Evolutionary conservation across 2,797 vertebrate species (phyloP).

Genomic region (Gallirallus australis): DNA sequence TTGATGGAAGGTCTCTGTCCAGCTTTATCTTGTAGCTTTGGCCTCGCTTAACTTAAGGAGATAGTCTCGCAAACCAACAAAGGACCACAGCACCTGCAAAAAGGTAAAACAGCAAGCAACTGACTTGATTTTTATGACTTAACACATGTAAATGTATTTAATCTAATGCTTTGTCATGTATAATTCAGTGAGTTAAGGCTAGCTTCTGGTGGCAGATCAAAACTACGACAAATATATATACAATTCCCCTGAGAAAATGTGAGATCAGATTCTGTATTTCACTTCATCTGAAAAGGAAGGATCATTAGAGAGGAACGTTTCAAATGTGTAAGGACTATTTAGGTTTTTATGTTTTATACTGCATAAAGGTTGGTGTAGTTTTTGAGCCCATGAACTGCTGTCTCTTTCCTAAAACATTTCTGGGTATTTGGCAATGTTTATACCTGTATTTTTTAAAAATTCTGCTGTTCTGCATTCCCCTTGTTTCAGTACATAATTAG

Average conservation of each 20-base stretch:
- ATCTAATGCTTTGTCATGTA: constrained; percentile 55
- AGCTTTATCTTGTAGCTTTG: background rate
- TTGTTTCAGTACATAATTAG: background rate
- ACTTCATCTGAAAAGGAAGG: background rate
- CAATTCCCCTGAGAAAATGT: constrained; percentile 8
- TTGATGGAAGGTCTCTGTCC: background rate
- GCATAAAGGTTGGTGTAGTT: background rate
- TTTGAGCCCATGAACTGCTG: background rate
- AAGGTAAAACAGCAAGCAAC: background rate
- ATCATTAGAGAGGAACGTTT: constrained; percentile 11
- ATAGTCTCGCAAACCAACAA: background rate
- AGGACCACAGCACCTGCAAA: background rate
- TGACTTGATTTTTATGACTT: constrained; percentile 25
- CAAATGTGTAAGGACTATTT: background rate
- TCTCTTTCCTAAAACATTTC: background rate
- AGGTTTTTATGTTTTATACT: background rate
- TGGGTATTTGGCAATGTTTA: background rate
- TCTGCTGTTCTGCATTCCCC: background rate
- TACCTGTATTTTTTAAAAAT: background rate
- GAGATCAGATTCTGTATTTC: constrained; percentile 23
- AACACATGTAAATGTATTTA: constrained; percentile 55
- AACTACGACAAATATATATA: constrained; percentile 63
- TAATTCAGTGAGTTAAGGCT: constrained; percentile 55
- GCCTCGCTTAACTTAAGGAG: background rate
- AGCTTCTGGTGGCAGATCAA: constrained; percentile 51